A percentile compares a stretch with the other conserved stretches of the same genome.
These are phyloP conservation scores for Spermophilus dauricus DNA, from an alignment of 2,113 vertebrate genomes.

Conservation along the genomic window DNA sequence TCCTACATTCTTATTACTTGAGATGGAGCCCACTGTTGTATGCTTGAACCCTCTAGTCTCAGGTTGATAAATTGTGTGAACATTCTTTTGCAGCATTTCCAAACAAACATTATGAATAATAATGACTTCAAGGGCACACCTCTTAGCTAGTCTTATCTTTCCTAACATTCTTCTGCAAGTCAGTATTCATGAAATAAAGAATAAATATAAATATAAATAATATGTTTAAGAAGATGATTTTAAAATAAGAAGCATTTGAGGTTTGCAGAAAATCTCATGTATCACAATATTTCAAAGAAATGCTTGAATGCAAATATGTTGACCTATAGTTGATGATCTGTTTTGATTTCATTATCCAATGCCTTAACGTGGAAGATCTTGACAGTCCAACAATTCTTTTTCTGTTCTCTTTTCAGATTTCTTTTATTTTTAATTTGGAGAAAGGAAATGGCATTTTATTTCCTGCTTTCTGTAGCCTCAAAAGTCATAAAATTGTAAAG, in stretches of 20 bases:
- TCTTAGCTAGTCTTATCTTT: background rate
- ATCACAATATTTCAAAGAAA: constrained; percentile 61
- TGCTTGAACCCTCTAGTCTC: background rate
- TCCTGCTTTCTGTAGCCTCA: constrained; percentile 70
- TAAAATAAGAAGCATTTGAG: constrained; percentile 22
- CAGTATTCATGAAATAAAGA: background rate
- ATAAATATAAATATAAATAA: constrained; percentile 10
- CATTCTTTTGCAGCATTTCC: background rate
- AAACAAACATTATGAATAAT: constrained; percentile 46
- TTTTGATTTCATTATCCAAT: constrained; percentile 48
- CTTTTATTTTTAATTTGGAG: constrained; percentile 79
- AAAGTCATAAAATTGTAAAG: constrained; percentile 82
- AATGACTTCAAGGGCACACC: background rate
- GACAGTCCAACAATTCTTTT: constrained; percentile 67
- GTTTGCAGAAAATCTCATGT: constrained; percentile 7
- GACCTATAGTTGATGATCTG: constrained; percentile 58
- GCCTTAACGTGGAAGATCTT: background rate
- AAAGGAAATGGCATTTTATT: constrained; percentile 78
- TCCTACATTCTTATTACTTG: background rate
- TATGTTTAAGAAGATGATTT: constrained; percentile 10
- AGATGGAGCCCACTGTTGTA: background rate
- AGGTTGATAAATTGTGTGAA: background rate
- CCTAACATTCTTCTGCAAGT: background rate
- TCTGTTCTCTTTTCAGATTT: constrained; percentile 61
- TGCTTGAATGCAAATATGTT: constrained; percentile 64